Conservation (phyloP, 2,113 vertebrate species). For the Indri indri region DNA sequence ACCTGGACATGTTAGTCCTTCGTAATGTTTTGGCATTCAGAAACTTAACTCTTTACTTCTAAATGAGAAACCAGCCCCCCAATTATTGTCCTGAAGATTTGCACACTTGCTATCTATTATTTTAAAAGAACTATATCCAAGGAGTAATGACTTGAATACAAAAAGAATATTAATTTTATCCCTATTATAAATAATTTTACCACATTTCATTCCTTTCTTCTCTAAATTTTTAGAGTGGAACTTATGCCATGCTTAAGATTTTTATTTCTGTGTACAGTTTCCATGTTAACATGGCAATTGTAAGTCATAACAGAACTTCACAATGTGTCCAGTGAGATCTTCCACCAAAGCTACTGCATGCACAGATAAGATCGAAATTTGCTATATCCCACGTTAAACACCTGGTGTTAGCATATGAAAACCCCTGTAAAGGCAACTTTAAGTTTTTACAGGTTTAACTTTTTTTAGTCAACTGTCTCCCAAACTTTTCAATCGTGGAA, state of each 20-base stretch:
- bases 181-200: not conserved
- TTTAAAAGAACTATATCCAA: not conserved
- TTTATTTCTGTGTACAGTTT: not conserved
- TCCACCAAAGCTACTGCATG: not conserved
- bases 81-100: not conserved
- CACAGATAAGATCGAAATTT: constrained; percentile 9
- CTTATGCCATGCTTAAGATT: not conserved
- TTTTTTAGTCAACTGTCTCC: not conserved
- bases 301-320: not conserved
- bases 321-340: not conserved
- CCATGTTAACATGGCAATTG: not conserved
- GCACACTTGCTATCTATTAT: not conserved
- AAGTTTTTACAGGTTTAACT: not conserved
- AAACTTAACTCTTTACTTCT: not conserved
- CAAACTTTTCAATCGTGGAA: not conserved
- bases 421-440: not conserved
- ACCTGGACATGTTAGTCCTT: not conserved
- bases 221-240: not conserved
- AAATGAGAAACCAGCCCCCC: not conserved
- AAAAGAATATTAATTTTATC: not conserved
- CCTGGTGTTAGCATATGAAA: not conserved
- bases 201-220: not conserved
- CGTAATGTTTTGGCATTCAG: not conserved
- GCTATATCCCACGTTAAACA: not conserved
- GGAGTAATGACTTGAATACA: not conserved